A percentile compares a stretch with the other conserved stretches of the same genome.
These are phyloP conservation scores for Charina bottae DNA, from an alignment of 2,113 vertebrate genomes.

Conservation along the genomic window DNA sequence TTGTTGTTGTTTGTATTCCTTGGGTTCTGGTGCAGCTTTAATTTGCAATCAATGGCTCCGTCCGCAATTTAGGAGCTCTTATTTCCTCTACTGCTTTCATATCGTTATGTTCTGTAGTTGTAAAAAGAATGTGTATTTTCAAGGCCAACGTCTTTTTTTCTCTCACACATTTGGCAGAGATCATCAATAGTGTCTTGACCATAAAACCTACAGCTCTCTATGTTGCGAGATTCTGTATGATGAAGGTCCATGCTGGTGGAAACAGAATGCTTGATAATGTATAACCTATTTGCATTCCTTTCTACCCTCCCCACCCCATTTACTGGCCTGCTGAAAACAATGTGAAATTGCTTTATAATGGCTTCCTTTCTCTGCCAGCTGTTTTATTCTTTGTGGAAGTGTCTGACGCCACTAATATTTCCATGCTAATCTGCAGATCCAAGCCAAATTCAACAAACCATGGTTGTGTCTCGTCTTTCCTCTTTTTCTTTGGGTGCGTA, in stretches of 20 bases:
- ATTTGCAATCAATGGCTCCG: slow-evolving; percentile 62
- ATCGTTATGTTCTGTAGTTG: slow-evolving; percentile 38
- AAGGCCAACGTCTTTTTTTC: neutral
- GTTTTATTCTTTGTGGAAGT: slow-evolving; percentile 45
- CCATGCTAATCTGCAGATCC: slow-evolving; percentile 35
- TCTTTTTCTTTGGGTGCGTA: neutral
- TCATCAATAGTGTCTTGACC: neutral
- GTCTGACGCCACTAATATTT: slow-evolving; percentile 53
- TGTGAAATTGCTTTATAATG: slow-evolving; percentile 58
- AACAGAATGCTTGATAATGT: slow-evolving; percentile 46
- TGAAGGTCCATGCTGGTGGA: slow-evolving; percentile 59
- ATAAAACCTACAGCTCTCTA: neutral
- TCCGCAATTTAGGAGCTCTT: slow-evolving; percentile 55
- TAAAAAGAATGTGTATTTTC: neutral
- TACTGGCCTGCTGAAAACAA: slow-evolving; percentile 59
- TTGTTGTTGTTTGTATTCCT: neutral
- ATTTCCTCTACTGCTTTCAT: slow-evolving; percentile 14
- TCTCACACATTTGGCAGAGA: neutral
- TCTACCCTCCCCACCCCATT: slow-evolving; percentile 38
- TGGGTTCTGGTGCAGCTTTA: slow-evolving; percentile 37
- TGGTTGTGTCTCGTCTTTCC: neutral
- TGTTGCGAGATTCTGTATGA: slow-evolving; percentile 37
- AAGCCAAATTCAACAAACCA: slow-evolving; percentile 21
- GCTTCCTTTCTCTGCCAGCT: slow-evolving; percentile 54
- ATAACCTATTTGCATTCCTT: slow-evolving; percentile 61